Evolutionary conservation across 1,140 invertebrate genomes (phyloP), one percentile per base, ranked within the genome.

Genomic region (Lucilia cuprina): DNA sequence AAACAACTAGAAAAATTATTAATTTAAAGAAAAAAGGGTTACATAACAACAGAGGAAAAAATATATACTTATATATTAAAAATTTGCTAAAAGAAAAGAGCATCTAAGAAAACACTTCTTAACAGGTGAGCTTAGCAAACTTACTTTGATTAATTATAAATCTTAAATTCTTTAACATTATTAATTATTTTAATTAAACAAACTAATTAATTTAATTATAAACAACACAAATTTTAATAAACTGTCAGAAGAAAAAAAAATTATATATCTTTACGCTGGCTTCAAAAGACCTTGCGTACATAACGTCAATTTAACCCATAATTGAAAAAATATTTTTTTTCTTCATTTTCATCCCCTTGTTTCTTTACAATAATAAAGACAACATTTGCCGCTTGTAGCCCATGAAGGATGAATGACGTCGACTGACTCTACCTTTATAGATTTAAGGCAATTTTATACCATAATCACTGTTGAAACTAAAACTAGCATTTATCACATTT

Each of bases 401-500:
- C 41, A 41, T 41, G 10, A 41, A 41, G 41, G 41, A 41, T 41
- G 10, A 41, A 2, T 7, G 41, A 41, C 10, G 41, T 41, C 7
- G 41, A 41, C 25, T 30, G 1, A n/a, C 7, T 60, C 14, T 60
- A 60, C 55, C 21, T 70, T 30, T 30, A 3, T 30, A 21, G n/a
- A 70, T 70, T 70, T 70, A 25, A 70, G 25, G 65, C 21, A 70
- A 70, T 70, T 70, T 70, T 21, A 70, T 70, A n/a, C 65, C 21
- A 70, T 70, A 70, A 70, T 70, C 65, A 70, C 65, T 70, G 65
- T 70, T 70, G 65, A 70, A 70, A 70, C 65, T 70, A 70, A 70
- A 70, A 70, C 65, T 21, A 75, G 85, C 87, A 90, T 85, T 90
- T 90, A 90, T 90, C 89, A 90, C 89, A 90, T 90, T 90, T 90